Conservation (phyloP, 2,113 vertebrate genomes). For the Copsychus sechellarum region DNA sequence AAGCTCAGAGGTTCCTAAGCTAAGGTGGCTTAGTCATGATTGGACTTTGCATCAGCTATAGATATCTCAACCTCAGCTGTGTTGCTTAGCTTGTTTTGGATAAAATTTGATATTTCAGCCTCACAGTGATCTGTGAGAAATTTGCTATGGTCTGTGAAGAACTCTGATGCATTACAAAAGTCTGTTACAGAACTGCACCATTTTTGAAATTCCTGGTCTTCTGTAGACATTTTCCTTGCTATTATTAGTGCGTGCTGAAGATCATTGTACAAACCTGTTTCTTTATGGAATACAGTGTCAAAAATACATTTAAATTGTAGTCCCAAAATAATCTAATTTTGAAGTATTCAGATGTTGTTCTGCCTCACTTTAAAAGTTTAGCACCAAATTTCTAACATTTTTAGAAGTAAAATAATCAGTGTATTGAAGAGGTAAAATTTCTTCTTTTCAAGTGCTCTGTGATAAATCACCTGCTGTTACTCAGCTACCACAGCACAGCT, state of each 20-base stretch:
- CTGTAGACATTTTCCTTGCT: background rate
- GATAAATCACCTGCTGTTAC: background rate
- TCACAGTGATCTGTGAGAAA: background rate
- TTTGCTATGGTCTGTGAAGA: background rate
- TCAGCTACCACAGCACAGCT: background rate
- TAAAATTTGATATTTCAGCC: background rate
- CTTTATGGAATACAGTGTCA: background rate
- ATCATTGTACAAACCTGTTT: background rate
- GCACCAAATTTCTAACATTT: background rate
- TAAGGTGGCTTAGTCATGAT: background rate
- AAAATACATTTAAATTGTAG: background rate
- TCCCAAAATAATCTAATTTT: background rate
- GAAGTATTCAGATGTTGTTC: background rate
- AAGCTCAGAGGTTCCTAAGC: background rate
- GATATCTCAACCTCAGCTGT: fast-evolving
- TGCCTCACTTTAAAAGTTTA: background rate
- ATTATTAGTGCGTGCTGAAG: background rate
- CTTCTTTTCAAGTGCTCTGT: background rate
- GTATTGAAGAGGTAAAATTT: background rate
- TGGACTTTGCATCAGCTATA: background rate
- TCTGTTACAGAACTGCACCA: background rate
- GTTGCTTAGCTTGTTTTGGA: background rate
- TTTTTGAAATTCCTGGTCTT: background rate
- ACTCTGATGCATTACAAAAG: background rate
- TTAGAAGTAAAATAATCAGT: background rate